Conservation (phyloP, 2,888 invertebrate species). For the Pollenia angustigena region DNA sequence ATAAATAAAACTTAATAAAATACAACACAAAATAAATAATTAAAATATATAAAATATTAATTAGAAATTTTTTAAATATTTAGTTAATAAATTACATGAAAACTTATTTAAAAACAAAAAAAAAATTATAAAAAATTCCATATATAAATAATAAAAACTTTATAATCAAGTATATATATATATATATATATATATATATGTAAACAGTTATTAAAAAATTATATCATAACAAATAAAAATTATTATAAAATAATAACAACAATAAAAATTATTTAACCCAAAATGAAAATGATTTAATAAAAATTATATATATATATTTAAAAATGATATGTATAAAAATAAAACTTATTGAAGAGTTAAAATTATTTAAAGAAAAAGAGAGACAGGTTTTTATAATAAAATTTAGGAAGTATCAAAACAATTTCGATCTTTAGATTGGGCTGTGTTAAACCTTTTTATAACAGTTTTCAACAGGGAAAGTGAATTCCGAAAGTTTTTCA, state of each 20-base stretch:
- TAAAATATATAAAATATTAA: constrained; percentile 31
- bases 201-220: constrained; percentile 57
- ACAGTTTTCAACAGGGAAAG: too few species aligned
- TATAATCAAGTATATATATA: constrained; percentile 73
- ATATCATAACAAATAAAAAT: constrained; percentile 50
- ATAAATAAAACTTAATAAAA: constrained; percentile 18
- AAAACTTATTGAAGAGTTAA: not conserved
- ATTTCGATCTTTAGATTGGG: too few species aligned
- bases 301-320: constrained; percentile 42
- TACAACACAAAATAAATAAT: not conserved
- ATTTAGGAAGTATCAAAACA: too few species aligned
- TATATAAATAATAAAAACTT: constrained; percentile 45
- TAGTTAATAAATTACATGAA: constrained; percentile 23
- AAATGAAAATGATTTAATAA: constrained; percentile 64
- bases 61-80: constrained; percentile 6
- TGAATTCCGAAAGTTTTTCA: too few species aligned
- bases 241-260: constrained; percentile 25
- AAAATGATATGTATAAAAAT: constrained; percentile 53
- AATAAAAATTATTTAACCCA: constrained; percentile 65
- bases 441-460: too few species aligned
- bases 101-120: constrained; percentile 8
- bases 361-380: not conserved
- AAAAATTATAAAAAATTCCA: constrained; percentile 2
- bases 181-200: constrained; percentile 66
- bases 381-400: too few species aligned